phyloP scores from a whole-genome alignment of 2,797 vertebrate genomes.

The Gymnoscopelus braueri region DNA sequence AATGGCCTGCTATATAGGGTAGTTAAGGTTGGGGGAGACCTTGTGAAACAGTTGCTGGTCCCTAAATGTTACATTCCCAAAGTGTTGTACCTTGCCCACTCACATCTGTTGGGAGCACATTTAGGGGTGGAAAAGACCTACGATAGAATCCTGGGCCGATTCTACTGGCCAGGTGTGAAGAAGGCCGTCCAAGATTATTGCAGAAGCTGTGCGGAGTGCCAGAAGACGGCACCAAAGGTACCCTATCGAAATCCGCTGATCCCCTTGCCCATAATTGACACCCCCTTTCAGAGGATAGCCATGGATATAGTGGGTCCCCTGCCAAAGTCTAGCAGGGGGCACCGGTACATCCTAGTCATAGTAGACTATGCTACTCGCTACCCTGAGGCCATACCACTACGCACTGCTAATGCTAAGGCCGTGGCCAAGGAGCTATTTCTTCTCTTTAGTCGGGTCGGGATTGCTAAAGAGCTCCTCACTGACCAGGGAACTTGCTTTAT shows the following conservation, averaged over 20 bases:
- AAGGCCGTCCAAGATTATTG: too few relatives aligned
- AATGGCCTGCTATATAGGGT: too few relatives aligned
- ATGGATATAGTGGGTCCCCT: background rate
- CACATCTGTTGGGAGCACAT: too few relatives aligned
- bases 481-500: background rate
- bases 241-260: background rate
- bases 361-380: background rate
- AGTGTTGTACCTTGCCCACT: too few relatives aligned
- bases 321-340: background rate
- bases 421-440: background rate
- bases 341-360: background rate
- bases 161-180: too few relatives aligned
- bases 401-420: background rate
- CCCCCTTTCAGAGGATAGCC: background rate
- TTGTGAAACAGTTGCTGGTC: too few relatives aligned
- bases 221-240: background rate
- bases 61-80: too few relatives aligned
- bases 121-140: too few relatives aligned
- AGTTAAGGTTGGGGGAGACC: too few relatives aligned
- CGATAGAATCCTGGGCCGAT: too few relatives aligned
- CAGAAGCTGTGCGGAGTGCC: background rate
- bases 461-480: background rate
- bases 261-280: background rate
- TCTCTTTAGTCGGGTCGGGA: background rate
- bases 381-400: background rate